Percentiles rank a stretch among this genome's conserved stretches.
Conservation (phyloP, 2,113 vertebrate genomes). For the Callithrix jacchus region DNA sequence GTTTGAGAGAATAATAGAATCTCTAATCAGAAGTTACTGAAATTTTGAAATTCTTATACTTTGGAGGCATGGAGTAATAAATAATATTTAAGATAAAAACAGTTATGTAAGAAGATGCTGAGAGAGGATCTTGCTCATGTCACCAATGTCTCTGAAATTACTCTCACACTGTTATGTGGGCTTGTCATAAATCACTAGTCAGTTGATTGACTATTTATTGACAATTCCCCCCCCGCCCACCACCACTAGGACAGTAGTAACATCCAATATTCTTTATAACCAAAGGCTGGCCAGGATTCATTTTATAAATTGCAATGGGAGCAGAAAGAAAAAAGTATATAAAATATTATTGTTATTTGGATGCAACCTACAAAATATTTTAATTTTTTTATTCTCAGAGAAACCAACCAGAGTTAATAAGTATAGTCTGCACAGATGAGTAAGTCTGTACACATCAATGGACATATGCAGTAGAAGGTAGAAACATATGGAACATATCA, state of each 20-base stretch:
- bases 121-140: background rate
- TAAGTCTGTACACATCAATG: background rate
- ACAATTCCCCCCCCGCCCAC: rapidly evolving
- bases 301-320: background rate
- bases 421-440: background rate
- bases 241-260: background rate
- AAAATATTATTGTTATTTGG: conserved; percentile 17
- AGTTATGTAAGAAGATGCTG: background rate
- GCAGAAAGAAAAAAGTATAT: background rate
- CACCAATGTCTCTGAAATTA: background rate
- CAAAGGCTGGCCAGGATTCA: background rate
- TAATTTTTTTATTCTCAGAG: background rate
- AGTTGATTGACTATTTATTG: background rate
- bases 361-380: conserved; percentile 8
- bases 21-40: background rate
- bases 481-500: background rate
- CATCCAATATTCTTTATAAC: background rate
- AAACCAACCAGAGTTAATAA: conserved; percentile 47
- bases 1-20: background rate
- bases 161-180: background rate
- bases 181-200: background rate
- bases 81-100: background rate
- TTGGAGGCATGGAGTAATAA: background rate
- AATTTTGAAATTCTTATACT: background rate
- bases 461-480: background rate